Evolutionary conservation across 2,113 vertebrate species (phyloP).

Genomic region (Xerus inauris): DNA sequence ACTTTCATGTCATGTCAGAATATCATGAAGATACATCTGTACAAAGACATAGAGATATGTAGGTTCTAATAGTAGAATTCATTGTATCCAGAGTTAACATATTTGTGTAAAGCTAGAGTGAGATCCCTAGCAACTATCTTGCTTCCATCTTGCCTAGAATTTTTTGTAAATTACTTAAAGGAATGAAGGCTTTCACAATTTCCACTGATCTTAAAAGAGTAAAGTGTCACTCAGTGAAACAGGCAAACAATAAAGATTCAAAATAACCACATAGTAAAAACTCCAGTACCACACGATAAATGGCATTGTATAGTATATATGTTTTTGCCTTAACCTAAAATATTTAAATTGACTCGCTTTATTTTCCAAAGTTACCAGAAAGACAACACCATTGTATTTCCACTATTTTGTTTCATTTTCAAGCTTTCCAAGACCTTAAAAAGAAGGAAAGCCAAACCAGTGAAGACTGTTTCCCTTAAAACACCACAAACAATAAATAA

Average conservation of each 20-base stretch:
- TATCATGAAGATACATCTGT: neutral
- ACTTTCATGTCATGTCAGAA: neutral
- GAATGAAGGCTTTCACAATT: neutral
- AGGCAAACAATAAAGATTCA: neutral
- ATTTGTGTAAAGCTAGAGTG: neutral
- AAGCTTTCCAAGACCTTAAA: neutral
- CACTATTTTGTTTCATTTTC: neutral
- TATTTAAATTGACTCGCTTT: constrained; percentile 9
- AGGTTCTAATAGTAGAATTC: neutral
- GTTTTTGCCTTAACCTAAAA: constrained; percentile 16
- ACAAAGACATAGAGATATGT: neutral
- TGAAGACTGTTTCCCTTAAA: neutral
- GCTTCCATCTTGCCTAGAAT: neutral
- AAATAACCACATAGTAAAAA: neutral
- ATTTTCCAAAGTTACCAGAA: neutral
- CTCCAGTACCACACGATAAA: constrained; percentile 42
- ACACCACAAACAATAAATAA: neutral
- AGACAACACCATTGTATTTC: neutral
- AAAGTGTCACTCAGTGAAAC: constrained; percentile 17
- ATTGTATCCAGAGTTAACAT: neutral
- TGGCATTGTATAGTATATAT: neutral
- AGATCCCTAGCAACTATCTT: neutral
- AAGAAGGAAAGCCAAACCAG: constrained; percentile 32
- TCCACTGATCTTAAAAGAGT: constrained; percentile 25
- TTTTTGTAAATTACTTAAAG: neutral